These are phyloP conservation scores for Thalassaphorura encarpata DNA, from an alignment of 1,140 invertebrate genomes.

Conservation along the genomic window DNA sequence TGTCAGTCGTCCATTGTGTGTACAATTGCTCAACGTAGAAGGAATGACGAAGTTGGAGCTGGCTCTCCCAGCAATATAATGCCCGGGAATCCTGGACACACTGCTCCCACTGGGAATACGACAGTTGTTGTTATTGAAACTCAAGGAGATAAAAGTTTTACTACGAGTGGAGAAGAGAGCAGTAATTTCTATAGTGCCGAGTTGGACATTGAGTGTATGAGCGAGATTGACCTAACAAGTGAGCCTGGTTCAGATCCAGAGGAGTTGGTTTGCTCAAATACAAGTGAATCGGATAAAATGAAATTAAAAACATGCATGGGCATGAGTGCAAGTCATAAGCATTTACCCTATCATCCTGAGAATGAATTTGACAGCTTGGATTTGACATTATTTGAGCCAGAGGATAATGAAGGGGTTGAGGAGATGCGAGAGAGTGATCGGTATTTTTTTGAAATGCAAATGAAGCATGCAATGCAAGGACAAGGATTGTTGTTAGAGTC, in stretches of 20 bases:
- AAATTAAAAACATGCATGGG: not conserved
- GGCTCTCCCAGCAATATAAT: too few species aligned
- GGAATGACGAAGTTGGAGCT: slow-evolving; percentile 1
- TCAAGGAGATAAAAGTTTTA: not conserved
- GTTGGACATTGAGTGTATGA: slow-evolving; percentile 30
- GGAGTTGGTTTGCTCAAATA: too few species aligned
- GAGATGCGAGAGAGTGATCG: too few species aligned
- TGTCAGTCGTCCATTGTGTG: slow-evolving; percentile 28
- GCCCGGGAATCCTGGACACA: not conserved
- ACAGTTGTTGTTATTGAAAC: slow-evolving; percentile 24
- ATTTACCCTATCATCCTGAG: slow-evolving; percentile 9
- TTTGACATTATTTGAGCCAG: slow-evolving; percentile 32
- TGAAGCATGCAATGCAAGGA: too few species aligned
- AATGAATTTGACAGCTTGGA: slow-evolving; percentile 34
- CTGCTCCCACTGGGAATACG: too few species aligned
- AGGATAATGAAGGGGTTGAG: not conserved
- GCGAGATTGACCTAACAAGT: slow-evolving; percentile 32
- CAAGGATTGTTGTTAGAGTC: not conserved
- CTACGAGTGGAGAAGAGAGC: not conserved
- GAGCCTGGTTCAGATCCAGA: slow-evolving; percentile 7
- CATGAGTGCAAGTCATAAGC: not conserved
- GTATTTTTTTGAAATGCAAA: too few species aligned
- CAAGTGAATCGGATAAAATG: too few species aligned
- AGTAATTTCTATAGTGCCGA: too few species aligned
- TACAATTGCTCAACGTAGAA: slow-evolving; percentile 20